Evolutionary conservation across 2,113 vertebrate genomes (phyloP).

Genomic region (Pavo muticus): DNA sequence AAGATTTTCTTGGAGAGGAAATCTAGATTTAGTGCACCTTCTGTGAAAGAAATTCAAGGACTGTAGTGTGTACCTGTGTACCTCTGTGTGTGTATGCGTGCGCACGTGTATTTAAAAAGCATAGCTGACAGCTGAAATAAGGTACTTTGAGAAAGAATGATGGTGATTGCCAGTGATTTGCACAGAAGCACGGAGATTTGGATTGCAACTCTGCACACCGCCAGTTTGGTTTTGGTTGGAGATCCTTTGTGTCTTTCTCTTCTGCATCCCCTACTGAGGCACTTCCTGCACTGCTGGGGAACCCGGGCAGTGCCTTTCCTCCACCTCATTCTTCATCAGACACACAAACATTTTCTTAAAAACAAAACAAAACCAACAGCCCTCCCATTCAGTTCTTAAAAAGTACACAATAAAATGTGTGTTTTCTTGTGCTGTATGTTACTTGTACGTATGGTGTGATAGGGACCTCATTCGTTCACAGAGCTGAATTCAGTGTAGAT

Average conservation of each 20-base stretch:
- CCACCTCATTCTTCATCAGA: background rate
- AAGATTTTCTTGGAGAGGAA: constrained; percentile 6
- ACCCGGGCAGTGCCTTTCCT: background rate
- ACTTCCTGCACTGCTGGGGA: background rate
- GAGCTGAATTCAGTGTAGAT: background rate
- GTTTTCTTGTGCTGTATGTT: background rate
- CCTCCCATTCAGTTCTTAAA: background rate
- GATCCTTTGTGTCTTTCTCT: background rate
- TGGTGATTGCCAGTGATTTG: constrained; percentile 28
- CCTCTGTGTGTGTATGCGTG: background rate
- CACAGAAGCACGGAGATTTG: background rate
- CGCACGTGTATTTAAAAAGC: background rate
- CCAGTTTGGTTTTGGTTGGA: background rate
- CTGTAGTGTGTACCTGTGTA: constrained; percentile 4
- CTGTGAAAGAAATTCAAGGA: constrained; percentile 17
- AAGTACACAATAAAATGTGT: background rate
- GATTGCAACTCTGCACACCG: background rate
- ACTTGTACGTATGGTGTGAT: accelerated
- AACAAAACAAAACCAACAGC: background rate
- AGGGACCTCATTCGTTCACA: background rate
- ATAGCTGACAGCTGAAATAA: constrained; percentile 20
- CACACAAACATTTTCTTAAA: background rate
- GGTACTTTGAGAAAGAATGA: constrained; percentile 18
- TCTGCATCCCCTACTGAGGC: background rate
- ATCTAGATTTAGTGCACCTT: constrained; percentile 27